A percentile compares a stretch with the other conserved stretches of the same genome.
These are phyloP conservation scores for Archaeoteleia sp. DNA, from an alignment of 2,888 invertebrate species.

Conservation along the genomic window DNA sequence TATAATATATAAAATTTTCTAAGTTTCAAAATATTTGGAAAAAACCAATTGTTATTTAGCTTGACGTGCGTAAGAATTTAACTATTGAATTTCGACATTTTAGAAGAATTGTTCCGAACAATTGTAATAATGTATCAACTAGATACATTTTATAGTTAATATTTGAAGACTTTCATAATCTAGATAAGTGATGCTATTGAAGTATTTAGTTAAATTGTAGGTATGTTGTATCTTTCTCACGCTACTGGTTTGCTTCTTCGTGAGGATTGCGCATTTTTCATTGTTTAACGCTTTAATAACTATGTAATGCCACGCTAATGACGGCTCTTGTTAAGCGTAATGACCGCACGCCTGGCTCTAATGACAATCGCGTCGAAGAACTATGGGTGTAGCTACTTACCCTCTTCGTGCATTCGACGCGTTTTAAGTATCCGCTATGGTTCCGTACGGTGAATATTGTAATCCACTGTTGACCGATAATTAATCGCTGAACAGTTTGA, in stretches of 20 bases:
- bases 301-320: constrained; percentile 63
- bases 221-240: constrained; percentile 40
- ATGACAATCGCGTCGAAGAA: constrained; percentile 52
- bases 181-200: constrained; percentile 19
- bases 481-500: constrained; percentile 29
- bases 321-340: constrained; percentile 60
- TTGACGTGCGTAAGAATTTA: too few relatives aligned
- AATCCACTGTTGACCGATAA: constrained; percentile 50
- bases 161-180: constrained; percentile 27
- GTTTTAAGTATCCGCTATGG: constrained; percentile 44
- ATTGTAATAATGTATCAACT: too few relatives aligned
- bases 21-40: too few relatives aligned
- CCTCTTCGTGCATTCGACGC: constrained; percentile 44
- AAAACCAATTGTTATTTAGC: too few relatives aligned
- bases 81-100: too few relatives aligned
- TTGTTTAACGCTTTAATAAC: constrained; percentile 59
- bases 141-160: too few relatives aligned
- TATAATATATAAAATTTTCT: too few relatives aligned
- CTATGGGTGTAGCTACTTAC: constrained; percentile 43
- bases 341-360: constrained; percentile 58
- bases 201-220: constrained; percentile 24
- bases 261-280: constrained; percentile 54
- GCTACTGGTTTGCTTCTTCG: constrained; percentile 53
- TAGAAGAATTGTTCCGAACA: too few relatives aligned
- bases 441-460: constrained; percentile 44